Conservation (phyloP, 2,113 vertebrate species). For the Syngnathus scovelli region DNA sequence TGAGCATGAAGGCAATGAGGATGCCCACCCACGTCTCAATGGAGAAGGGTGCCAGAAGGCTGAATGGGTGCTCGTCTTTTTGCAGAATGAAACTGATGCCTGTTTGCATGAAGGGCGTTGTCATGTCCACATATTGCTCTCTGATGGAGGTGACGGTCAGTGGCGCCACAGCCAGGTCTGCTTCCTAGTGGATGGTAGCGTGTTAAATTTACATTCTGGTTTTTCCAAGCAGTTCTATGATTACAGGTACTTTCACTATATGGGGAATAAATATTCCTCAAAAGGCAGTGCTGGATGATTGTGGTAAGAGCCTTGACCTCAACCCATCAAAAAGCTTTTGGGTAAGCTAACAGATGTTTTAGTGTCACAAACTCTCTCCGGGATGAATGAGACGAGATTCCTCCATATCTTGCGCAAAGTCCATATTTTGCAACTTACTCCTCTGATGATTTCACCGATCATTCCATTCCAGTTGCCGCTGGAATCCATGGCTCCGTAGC, state of each 20-base stretch:
- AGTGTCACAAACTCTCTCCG: too few species aligned
- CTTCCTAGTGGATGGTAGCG: constrained; percentile 67
- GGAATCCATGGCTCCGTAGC: constrained; percentile 64
- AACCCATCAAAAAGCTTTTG: not conserved
- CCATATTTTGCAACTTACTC: constrained; percentile 58
- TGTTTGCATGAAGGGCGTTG: constrained; percentile 80
- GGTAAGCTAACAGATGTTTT: too few species aligned
- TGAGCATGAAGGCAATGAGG: constrained; percentile 77
- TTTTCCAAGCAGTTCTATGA: not conserved
- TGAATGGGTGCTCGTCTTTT: constrained; percentile 71
- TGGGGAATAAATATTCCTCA: not conserved
- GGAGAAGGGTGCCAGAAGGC: constrained; percentile 81
- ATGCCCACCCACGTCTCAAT: constrained; percentile 80
- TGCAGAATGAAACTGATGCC: constrained; percentile 80
- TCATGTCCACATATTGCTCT: constrained; percentile 78
- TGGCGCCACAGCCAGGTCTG: constrained; percentile 79
- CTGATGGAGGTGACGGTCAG: constrained; percentile 75
- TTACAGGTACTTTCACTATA: not conserved
- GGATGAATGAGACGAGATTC: too few species aligned
- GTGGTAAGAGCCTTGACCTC: not conserved
- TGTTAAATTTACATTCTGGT: not conserved
- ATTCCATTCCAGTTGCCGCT: constrained; percentile 78
- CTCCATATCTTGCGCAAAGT: too few species aligned
- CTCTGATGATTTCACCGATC: constrained; percentile 78
- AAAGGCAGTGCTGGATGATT: not conserved